phyloP scores from a whole-genome alignment of 2,888 invertebrate genomes.

The Habrosyne pyritoides region DNA sequence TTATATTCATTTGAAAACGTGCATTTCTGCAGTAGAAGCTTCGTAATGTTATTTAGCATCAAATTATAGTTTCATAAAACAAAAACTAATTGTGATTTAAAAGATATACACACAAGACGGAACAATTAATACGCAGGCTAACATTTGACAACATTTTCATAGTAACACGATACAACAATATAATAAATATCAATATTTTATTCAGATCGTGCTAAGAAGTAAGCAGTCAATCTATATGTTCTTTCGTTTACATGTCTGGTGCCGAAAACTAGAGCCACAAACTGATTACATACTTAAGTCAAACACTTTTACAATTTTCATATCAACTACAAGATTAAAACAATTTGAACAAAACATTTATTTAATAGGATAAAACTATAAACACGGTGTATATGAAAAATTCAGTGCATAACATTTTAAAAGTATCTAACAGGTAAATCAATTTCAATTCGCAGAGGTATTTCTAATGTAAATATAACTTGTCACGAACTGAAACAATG shows the following conservation, averaged over 20 bases:
- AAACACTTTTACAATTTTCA: slow-evolving; percentile 1
- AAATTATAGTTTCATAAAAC: slow-evolving; percentile 16
- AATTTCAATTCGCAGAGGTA: not conserved
- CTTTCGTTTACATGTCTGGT: not conserved
- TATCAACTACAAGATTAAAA: not conserved
- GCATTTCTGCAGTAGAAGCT: slow-evolving; percentile 9
- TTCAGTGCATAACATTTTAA: slow-evolving; percentile 24
- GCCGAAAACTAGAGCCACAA: not conserved
- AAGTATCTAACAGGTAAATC: not conserved
- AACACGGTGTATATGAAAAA: slow-evolving; percentile 28
- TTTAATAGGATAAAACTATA: slow-evolving; percentile 20
- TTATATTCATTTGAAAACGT: not conserved
- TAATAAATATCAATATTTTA: slow-evolving; percentile 24
- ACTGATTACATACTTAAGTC: not conserved
- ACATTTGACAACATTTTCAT: slow-evolving; percentile 51
- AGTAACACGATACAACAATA: slow-evolving; percentile 63
- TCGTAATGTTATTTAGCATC: slow-evolving; percentile 11
- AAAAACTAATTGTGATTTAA: slow-evolving; percentile 26
- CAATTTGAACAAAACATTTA: not conserved
- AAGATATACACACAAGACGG: slow-evolving; percentile 36
- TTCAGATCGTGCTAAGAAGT: not conserved
- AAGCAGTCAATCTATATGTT: not conserved
- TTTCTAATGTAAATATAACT: not conserved
- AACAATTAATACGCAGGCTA: slow-evolving; percentile 36
- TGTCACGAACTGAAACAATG: not conserved